A percentile compares a stretch with the other conserved stretches of the same genome.
Conservation (phyloP, 2,113 vertebrate species). For the Gasterosteus nipponicus region DNA sequence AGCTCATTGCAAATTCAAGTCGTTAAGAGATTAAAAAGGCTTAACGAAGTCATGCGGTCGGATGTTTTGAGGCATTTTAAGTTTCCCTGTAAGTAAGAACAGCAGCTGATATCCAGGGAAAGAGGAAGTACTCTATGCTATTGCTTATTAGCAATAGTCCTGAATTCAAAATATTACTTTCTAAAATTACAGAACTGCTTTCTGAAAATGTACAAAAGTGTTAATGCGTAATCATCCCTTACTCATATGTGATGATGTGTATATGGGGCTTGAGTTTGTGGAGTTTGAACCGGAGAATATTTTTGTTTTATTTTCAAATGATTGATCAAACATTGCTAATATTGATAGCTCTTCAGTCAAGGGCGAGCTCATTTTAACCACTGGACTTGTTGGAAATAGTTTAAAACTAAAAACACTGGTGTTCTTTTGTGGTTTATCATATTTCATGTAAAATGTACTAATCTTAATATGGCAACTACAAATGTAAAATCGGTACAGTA, state of each 20-base stretch:
- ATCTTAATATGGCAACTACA: background rate
- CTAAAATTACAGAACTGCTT: background rate
- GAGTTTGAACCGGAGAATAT: background rate
- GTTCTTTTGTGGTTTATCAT: too few relatives aligned
- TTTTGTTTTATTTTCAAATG: background rate
- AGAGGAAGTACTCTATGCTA: background rate
- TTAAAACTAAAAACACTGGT: too few relatives aligned
- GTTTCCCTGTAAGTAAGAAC: background rate
- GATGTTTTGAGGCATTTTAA: conserved; percentile 1
- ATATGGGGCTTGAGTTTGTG: background rate
- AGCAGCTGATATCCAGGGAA: background rate
- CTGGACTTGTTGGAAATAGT: background rate
- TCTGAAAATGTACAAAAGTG: background rate
- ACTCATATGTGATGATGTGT: background rate
- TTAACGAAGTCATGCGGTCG: background rate
- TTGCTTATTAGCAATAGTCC: background rate
- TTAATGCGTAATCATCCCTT: background rate
- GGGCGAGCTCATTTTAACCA: background rate
- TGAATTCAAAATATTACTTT: background rate
- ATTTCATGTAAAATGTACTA: background rate
- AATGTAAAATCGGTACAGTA: background rate
- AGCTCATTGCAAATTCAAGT: background rate
- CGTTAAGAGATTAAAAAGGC: conserved; percentile 10
- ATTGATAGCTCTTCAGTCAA: background rate
- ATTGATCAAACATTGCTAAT: background rate